A percentile compares a stretch with the other conserved stretches of the same genome.
These are phyloP conservation scores for Callocephalon fimbriatum DNA, from an alignment of 2,113 vertebrate genomes.

Conservation along the genomic window DNA sequence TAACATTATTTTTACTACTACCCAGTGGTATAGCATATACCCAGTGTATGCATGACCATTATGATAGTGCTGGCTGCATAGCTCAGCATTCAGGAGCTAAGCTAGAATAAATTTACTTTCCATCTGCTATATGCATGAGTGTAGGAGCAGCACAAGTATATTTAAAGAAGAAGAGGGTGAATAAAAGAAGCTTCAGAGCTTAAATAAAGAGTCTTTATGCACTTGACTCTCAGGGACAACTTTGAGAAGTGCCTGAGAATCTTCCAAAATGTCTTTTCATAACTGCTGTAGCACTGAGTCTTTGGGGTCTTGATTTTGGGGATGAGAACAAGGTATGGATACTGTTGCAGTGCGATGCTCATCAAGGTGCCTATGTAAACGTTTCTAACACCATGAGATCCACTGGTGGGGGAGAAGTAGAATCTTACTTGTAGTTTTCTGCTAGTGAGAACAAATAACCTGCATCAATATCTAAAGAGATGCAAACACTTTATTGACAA, in stretches of 20 bases:
- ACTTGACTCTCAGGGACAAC: neutral
- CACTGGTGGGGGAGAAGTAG: neutral
- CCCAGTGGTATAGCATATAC: neutral
- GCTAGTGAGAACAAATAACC: neutral
- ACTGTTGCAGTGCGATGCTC: neutral
- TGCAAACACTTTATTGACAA: neutral
- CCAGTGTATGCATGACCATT: neutral
- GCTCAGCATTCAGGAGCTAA: neutral
- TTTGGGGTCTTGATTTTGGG: neutral
- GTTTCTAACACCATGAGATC: neutral
- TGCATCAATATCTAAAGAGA: neutral
- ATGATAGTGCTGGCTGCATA: neutral
- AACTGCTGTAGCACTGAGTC: neutral
- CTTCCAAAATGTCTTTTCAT: neutral
- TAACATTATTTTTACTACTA: neutral
- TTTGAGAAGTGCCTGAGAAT: neutral
- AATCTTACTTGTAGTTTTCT: neutral
- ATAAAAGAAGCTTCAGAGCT: neutral
- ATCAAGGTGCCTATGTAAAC: rapidly evolving
- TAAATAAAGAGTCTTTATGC: conserved; percentile 2
- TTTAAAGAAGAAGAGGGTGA: neutral
- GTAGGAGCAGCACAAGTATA: neutral
- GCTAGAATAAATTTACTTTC: neutral
- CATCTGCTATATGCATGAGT: neutral
- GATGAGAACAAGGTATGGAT: neutral